A percentile compares a stretch with the other conserved stretches of the same genome.
Conservation (phyloP, 2,113 vertebrate genomes). For the Coptodon bakossiorum region DNA sequence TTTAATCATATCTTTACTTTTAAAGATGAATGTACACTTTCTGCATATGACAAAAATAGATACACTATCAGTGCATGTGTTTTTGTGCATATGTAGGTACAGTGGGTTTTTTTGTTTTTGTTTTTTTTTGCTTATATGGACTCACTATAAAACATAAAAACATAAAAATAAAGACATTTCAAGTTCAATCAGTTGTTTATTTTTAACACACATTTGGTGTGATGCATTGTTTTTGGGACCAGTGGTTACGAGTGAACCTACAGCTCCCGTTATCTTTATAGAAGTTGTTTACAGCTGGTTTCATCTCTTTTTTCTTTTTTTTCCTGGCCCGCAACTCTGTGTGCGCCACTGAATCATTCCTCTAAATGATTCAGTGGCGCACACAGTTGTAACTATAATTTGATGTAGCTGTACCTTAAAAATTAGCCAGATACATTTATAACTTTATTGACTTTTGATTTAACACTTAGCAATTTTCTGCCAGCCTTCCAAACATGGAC, state of each 20-base stretch:
- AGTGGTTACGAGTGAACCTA: background rate
- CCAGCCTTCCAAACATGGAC: background rate
- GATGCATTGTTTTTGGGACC: background rate
- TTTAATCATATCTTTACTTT: background rate
- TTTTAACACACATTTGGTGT: background rate
- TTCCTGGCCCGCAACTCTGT: background rate
- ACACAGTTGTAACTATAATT: background rate
- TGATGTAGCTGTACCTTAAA: background rate
- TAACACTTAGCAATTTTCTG: background rate
- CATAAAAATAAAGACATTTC: background rate
- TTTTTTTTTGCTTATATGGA: background rate
- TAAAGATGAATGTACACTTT: background rate
- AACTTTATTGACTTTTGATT: background rate
- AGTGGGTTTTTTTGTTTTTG: too few relatives aligned
- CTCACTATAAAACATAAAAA: background rate
- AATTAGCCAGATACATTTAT: background rate
- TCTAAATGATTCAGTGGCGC: rapidly evolving
- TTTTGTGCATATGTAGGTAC: background rate
- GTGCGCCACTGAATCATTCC: background rate
- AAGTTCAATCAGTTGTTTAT: background rate
- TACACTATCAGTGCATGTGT: rapidly evolving
- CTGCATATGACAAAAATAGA: background rate
- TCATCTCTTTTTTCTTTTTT: background rate
- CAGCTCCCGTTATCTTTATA: background rate
- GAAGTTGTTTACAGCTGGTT: background rate